Conservation (phyloP, 1,140 invertebrate species). For the Cardiocondyla obscurior region DNA sequence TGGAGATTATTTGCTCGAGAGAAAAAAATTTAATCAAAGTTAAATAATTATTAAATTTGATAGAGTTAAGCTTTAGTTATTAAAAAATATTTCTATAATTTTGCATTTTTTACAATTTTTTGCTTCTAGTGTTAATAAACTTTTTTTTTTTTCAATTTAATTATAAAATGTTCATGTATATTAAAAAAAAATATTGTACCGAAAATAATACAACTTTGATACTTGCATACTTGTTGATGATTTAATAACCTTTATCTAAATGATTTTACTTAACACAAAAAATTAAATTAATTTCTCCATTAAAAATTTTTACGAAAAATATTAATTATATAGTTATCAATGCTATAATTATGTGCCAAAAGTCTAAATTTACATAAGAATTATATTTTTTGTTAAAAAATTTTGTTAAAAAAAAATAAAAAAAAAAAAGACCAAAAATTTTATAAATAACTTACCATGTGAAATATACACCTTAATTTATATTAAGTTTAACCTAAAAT, state of each 20-base stretch:
- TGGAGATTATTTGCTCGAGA: no score
- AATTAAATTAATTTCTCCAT: conserved; percentile 5
- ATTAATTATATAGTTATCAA: background rate
- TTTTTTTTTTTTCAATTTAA: conserved; percentile 17
- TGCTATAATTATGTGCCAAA: background rate
- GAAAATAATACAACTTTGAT: conserved; percentile 1
- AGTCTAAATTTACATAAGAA: background rate
- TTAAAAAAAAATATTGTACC: background rate
- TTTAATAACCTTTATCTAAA: conserved; percentile 44
- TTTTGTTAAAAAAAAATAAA: background rate
- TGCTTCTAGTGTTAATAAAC: background rate
- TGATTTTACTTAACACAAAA: background rate
- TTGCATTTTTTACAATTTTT: background rate
- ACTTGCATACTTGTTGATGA: conserved; percentile 41
- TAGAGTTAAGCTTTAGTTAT: conserved; percentile 8
- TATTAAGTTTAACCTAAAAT: background rate
- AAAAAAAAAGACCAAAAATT: background rate
- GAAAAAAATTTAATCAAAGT: background rate
- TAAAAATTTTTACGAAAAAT: background rate
- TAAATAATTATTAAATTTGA: background rate
- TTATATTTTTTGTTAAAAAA: background rate
- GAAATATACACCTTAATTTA: no score
- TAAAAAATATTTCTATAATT: background rate
- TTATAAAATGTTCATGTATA: background rate
- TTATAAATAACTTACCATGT: no score